Conservation (phyloP, 2,888 invertebrate genomes). For the Lordiphosa andalusiaca region DNA sequence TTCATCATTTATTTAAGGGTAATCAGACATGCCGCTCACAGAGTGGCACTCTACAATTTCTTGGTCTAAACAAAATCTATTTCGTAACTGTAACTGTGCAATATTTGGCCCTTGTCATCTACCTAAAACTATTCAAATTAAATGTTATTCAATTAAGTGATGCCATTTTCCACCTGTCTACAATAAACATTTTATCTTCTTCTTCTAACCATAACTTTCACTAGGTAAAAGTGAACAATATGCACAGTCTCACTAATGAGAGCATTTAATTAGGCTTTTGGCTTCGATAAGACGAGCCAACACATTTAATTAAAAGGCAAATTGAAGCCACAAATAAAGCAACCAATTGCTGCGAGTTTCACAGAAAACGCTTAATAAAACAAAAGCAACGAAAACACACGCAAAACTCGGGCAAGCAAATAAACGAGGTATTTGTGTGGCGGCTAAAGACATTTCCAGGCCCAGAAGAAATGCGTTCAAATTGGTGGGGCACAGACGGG, state of each 20-base stretch:
- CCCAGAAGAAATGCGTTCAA: background rate
- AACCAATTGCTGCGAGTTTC: constrained; percentile 64
- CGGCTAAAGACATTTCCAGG: constrained; percentile 41
- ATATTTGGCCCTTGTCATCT: too few species aligned
- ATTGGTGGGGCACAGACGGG: constrained; percentile 2
- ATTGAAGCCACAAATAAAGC: constrained; percentile 71
- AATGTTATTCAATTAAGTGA: constrained; percentile 2
- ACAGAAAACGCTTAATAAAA: constrained; percentile 49
- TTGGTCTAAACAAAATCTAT: constrained; percentile 26
- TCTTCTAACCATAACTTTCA: too few species aligned
- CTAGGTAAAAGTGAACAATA: constrained; percentile 24
- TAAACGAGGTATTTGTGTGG: constrained; percentile 71
- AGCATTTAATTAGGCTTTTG: constrained; percentile 37
- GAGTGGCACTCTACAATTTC: too few species aligned
- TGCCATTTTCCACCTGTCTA: too few species aligned
- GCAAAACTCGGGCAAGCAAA: constrained; percentile 48
- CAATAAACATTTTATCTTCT: too few species aligned
- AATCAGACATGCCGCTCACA: constrained; percentile 43
- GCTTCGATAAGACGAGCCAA: constrained; percentile 19
- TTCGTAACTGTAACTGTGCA: background rate
- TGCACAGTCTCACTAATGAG: constrained; percentile 14
- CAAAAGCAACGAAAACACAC: constrained; percentile 34
- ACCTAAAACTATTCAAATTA: constrained; percentile 25
- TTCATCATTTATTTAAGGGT: constrained; percentile 63
- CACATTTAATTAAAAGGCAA: constrained; percentile 70